Percentiles rank a stretch among this genome's conserved stretches.
Evolutionary conservation across 2,113 vertebrate species (phyloP).

Genomic region (Mola mola): DNA sequence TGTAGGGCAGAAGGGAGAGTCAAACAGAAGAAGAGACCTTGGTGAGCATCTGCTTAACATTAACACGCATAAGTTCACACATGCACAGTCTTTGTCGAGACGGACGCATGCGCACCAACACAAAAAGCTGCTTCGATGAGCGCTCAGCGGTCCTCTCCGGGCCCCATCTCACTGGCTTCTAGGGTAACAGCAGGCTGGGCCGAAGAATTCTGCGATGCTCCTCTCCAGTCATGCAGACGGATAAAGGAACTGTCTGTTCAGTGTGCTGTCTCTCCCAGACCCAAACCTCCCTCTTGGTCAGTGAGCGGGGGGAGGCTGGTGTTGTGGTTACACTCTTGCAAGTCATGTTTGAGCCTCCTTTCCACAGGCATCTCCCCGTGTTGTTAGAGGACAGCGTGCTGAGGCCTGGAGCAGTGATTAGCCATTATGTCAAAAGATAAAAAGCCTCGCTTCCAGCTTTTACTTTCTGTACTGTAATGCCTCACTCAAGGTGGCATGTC

Average conservation of each 20-base stretch:
- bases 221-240: slow-evolving; percentile 65
- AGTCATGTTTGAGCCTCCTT: slow-evolving; percentile 26
- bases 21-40: slow-evolving; percentile 49
- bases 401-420: slow-evolving; percentile 16
- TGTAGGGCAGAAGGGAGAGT: slow-evolving; percentile 15
- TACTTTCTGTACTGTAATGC: slow-evolving; percentile 18
- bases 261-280: slow-evolving; percentile 45
- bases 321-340: slow-evolving; percentile 38
- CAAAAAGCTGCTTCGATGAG: slow-evolving; percentile 37
- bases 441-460: slow-evolving; percentile 38
- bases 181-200: slow-evolving; percentile 69
- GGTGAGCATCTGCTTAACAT: slow-evolving; percentile 45
- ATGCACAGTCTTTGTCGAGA: not conserved
- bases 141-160: slow-evolving; percentile 40
- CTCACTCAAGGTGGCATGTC: slow-evolving; percentile 20
- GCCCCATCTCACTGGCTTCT: slow-evolving; percentile 68
- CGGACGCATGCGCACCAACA: slow-evolving; percentile 1
- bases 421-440: slow-evolving; percentile 43
- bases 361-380: slow-evolving; percentile 9
- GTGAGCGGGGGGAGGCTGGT: slow-evolving; percentile 17
- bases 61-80: slow-evolving; percentile 35
- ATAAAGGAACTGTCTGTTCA: slow-evolving; percentile 78
- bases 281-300: slow-evolving; percentile 58
- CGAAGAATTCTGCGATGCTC: slow-evolving; percentile 70
- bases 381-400: slow-evolving; percentile 12